Conservation (phyloP, 2,797 vertebrate species). For the Choloepus didactylus region DNA sequence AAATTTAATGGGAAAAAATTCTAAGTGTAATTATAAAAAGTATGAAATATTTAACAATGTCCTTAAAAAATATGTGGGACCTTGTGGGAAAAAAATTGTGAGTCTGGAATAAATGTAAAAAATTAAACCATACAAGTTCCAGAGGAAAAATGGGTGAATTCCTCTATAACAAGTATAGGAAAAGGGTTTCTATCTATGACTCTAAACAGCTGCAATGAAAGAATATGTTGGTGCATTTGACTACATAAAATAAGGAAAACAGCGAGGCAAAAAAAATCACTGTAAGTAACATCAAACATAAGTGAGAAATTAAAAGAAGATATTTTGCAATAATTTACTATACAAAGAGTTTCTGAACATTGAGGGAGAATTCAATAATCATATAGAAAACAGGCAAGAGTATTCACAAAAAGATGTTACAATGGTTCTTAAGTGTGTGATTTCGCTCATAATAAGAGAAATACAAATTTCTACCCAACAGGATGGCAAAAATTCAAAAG, state of each 20-base stretch:
- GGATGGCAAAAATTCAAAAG: not conserved
- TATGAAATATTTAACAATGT: not conserved
- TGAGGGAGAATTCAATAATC: not conserved
- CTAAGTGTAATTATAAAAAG: not conserved
- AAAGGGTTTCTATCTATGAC: not conserved
- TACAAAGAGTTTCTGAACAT: not conserved
- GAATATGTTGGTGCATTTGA: not conserved
- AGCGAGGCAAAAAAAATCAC: not conserved
- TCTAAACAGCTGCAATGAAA: not conserved
- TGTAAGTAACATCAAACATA: not conserved
- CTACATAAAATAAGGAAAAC: not conserved
- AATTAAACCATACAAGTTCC: not conserved
- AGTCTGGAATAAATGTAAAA: not conserved
- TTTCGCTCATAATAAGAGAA: not conserved
- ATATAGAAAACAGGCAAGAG: not conserved
- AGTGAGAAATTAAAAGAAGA: not conserved
- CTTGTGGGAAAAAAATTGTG: not conserved
- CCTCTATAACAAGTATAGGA: not conserved
- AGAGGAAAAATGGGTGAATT: not conserved
- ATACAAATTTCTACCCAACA: not conserved
- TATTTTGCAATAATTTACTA: not conserved
- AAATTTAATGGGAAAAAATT: not conserved
- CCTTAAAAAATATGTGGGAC: not conserved
- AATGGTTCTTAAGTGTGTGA: not conserved
- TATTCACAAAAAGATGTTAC: not conserved